These are phyloP conservation scores for Papilio polytes DNA, from an alignment of 1,140 invertebrate species.

Conservation along the genomic window DNA sequence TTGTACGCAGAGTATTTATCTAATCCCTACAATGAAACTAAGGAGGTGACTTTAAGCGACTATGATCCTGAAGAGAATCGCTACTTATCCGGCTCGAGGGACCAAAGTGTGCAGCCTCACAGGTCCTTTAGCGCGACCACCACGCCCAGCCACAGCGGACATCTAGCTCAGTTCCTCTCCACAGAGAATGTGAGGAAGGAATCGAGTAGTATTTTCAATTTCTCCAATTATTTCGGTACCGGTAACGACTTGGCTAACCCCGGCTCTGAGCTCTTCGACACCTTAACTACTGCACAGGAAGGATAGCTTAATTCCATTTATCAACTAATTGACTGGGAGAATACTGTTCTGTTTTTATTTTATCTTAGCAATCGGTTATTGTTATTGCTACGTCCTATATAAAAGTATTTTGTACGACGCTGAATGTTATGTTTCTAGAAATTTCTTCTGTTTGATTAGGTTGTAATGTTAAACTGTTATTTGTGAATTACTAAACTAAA, in stretches of 20 bases:
- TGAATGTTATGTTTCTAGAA: too few species aligned
- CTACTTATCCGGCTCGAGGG: constrained; percentile 36
- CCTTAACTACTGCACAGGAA: constrained; percentile 32
- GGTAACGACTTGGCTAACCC: constrained; percentile 80
- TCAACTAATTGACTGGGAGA: too few species aligned
- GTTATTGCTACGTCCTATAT: too few species aligned
- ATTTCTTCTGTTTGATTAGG: too few species aligned
- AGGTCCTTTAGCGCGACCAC: constrained; percentile 76
- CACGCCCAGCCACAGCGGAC: constrained; percentile 69
- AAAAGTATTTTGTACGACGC: too few species aligned
- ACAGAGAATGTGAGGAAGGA: constrained; percentile 76
- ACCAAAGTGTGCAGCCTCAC: constrained; percentile 44
- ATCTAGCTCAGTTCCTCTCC: constrained; percentile 75
- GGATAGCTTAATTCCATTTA: too few species aligned
- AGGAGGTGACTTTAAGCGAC: constrained; percentile 59
- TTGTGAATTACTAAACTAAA: too few species aligned
- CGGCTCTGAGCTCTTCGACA: constrained; percentile 85
- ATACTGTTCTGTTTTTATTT: too few species aligned
- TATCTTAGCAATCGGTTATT: too few species aligned
- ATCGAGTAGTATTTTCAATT: constrained; percentile 74
- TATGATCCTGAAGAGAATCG: constrained; percentile 63
- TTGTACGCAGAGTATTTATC: constrained; percentile 83
- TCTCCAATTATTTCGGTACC: constrained; percentile 85
- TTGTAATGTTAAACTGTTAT: too few species aligned
- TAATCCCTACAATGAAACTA: constrained; percentile 82